Percentiles rank a stretch among this genome's conserved stretches.
phyloP scores from a whole-genome alignment of 2,888 invertebrate species.

The Papilio protenor region DNA sequence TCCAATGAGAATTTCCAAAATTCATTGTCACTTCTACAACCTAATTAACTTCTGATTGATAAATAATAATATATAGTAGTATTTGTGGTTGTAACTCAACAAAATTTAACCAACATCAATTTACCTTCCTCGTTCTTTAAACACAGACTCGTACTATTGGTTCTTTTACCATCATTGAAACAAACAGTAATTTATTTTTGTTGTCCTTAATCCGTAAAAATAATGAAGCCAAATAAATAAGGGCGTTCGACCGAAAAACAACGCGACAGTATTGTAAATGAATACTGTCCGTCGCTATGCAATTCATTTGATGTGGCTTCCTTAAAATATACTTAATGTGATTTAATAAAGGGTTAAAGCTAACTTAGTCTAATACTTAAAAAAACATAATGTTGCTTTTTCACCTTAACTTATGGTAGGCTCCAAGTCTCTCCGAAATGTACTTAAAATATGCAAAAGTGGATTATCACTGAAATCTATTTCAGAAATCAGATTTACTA shows the following conservation, averaged over 20 bases:
- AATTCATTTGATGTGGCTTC: conserved; percentile 38
- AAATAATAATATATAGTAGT: neutral
- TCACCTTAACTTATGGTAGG: too few relatives aligned
- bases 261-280: conserved; percentile 20
- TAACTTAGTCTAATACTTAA: conserved; percentile 9
- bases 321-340: conserved; percentile 23
- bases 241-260: conserved; percentile 34
- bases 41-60: neutral
- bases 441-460: too few relatives aligned
- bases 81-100: neutral
- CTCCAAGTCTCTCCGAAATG: too few relatives aligned
- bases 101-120: neutral
- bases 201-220: conserved; percentile 20
- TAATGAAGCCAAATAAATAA: conserved; percentile 41
- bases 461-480: too few relatives aligned
- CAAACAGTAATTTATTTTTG: neutral
- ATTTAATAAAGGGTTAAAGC: conserved; percentile 22
- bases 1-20: neutral
- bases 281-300: conserved; percentile 30
- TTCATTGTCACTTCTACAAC: neutral
- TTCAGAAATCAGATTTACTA: too few relatives aligned
- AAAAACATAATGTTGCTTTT: neutral
- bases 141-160: neutral
- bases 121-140: neutral
- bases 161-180: conserved; percentile 4